Base-by-base conservation (phyloP, 2,113 vertebrate species). In the Alligator sinensis region DNA sequence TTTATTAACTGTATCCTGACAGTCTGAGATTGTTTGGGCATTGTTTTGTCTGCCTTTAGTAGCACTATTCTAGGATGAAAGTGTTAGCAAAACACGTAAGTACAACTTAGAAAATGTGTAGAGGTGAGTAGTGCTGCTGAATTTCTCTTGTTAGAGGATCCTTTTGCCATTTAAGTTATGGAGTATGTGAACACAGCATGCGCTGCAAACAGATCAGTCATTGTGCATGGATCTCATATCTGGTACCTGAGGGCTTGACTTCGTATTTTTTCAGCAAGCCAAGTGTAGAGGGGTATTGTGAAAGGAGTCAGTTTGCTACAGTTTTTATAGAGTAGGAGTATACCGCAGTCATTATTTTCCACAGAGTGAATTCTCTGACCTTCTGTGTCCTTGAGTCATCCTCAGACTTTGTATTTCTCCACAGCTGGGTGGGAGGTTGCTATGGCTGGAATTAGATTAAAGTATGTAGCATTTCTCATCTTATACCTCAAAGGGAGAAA, bases 401-500 rank as follows among this genome's bases (percentile, higher is more conserved):
- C 5, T 30, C 88, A 82, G 80, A 60, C 14, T 47, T 4, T 77
- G 70, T 94, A 25, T 62, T 87, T 13, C 78, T 81, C 62, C 66
- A 64, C 28, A 38, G 14, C 68, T 22, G 30, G 30, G 30, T 38
- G 68, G 66, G n/a, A 34, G n/a, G n/a, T 30, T 82, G 3, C 72
- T 84, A 84, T n/a, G 21, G 13, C 63, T 76, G 25, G 10, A 81
- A 85, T 18, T 79, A 47, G 22, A 22, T 38, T 60, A 75, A 93
- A 87, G 90, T n/a, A 61, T 24, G 10, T 34, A n/a, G 9, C 11
- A 4, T 84, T 95, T 83, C 22, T 93, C 59, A 17, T 25, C 62
- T 62, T 18, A 92, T 68, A n/a, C 63, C 60, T 83, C 28, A 9
- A 64, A 78, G 38, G 62, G 34, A 93, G 70, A 64, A 89, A 85